These are phyloP conservation scores for Tanytarsus gracilentus DNA, from an alignment of 2,888 invertebrate genomes.

Conservation along the genomic window DNA sequence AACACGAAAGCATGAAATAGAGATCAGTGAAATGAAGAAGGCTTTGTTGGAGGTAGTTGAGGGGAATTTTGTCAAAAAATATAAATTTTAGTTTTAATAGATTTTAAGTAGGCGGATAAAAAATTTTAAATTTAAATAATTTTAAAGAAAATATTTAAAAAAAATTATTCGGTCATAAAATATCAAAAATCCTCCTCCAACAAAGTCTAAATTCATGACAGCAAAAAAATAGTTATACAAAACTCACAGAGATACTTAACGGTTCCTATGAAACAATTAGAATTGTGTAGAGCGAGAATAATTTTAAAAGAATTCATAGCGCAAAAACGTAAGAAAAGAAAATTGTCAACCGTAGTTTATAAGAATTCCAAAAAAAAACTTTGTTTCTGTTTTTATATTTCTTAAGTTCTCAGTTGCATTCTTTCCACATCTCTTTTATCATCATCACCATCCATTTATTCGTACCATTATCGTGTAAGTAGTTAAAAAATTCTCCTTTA, in stretches of 20 bases:
- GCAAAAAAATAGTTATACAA: neutral
- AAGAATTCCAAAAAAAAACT: neutral
- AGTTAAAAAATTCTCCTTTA: constrained; percentile 8
- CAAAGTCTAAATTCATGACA: neutral
- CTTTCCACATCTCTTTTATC: neutral
- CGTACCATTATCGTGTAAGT: constrained; percentile 8
- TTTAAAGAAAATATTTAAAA: too few relatives aligned
- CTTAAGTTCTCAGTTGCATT: neutral
- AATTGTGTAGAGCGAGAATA: neutral
- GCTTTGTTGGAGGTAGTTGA: too few relatives aligned
- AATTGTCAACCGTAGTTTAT: constrained; percentile 14
- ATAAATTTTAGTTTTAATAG: too few relatives aligned
- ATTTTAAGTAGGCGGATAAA: too few relatives aligned
- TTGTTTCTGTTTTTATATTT: constrained; percentile 1
- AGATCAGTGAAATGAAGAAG: too few relatives aligned
- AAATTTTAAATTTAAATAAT: too few relatives aligned
- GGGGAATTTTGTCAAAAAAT: too few relatives aligned
- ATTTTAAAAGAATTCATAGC: constrained; percentile 15
- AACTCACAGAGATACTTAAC: constrained; percentile 1
- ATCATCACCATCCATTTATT: neutral
- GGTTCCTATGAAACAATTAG: constrained; percentile 2
- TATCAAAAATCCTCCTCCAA: too few relatives aligned
- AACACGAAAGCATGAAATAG: too few relatives aligned
- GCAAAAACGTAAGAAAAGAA: neutral
- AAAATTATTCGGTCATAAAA: too few relatives aligned